Evolutionary conservation across 1,140 invertebrate genomes (phyloP).

Genomic region (Hormaphis cornu): DNA sequence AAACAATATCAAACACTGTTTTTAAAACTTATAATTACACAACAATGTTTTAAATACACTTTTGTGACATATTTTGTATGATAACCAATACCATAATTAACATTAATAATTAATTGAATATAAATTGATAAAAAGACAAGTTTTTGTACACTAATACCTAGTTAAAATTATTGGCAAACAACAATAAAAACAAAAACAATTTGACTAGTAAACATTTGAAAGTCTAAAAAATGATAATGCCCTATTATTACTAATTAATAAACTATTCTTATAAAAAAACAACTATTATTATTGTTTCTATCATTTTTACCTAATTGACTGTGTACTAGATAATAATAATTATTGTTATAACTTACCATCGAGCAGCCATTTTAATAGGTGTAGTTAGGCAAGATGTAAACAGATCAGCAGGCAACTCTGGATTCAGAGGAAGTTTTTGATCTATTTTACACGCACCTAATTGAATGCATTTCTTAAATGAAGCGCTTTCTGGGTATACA

Average conservation of each 20-base stretch:
- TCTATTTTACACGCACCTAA: constrained; percentile 85
- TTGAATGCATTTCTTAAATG: constrained; percentile 88
- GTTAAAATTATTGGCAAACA: neutral
- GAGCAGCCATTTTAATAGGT: constrained; percentile 91
- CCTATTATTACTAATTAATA: neutral
- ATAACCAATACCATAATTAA: too few relatives aligned
- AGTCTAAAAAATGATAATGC: neutral
- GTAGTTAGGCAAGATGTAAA: constrained; percentile 97
- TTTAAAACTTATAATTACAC: neutral
- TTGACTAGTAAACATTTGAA: too few relatives aligned
- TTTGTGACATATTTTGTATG: neutral
- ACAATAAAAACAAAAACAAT: neutral
- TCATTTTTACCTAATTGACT: too few relatives aligned
- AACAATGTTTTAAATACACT: neutral
- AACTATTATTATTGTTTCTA: neutral
- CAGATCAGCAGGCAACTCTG: constrained; percentile 95
- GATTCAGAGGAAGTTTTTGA: constrained; percentile 93
- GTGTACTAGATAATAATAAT: constrained; percentile 21
- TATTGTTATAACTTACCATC: constrained; percentile 54
- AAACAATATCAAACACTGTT: neutral
- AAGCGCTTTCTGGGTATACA: constrained; percentile 39
- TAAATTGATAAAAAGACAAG: neutral
- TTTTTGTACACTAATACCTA: neutral
- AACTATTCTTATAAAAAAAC: neutral
- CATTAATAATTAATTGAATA: constrained; percentile 3